Evolutionary conservation across 1,140 invertebrate genomes (phyloP).

Genomic region (roundworm (Caenorhabditis elegans)): DNA sequence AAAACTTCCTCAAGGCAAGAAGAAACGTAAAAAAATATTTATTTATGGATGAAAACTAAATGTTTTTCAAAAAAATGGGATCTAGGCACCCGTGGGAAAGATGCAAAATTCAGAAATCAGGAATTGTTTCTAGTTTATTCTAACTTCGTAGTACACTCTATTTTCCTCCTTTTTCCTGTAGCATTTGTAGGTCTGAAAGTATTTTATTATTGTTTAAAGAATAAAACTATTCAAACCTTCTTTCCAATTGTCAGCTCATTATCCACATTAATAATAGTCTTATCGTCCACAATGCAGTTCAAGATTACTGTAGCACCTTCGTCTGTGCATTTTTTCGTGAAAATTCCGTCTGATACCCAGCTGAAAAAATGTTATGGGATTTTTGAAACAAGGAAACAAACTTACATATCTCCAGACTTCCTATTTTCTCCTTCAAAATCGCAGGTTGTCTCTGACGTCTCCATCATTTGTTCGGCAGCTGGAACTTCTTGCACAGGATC

Average conservation of each 20-base stretch:
- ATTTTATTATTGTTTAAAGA: neutral
- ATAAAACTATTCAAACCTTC: neutral
- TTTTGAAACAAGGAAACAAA: neutral
- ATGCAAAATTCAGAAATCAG: neutral
- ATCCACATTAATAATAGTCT: slow-evolving; percentile 44
- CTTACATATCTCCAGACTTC: slow-evolving; percentile 46
- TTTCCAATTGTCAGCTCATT: slow-evolving; percentile 37
- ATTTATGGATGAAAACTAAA: neutral
- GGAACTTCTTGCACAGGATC: slow-evolving; percentile 12
- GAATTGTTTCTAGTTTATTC: neutral
- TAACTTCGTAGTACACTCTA: slow-evolving; percentile 26
- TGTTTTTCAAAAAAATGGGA: neutral
- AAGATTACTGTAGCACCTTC: slow-evolving; percentile 41
- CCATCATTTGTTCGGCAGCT: neutral
- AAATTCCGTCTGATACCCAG: slow-evolving; percentile 48
- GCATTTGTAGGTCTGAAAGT: slow-evolving; percentile 39
- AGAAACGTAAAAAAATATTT: neutral
- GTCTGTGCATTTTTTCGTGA: slow-evolving; percentile 47
- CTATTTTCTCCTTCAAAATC: neutral
- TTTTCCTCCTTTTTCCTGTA: slow-evolving; percentile 3
- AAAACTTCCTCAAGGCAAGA: too few relatives aligned
- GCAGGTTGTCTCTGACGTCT: neutral
- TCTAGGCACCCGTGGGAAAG: slow-evolving; percentile 20
- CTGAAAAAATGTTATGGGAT: neutral
- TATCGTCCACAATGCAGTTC: slow-evolving; percentile 42